A percentile compares a stretch with the other conserved stretches of the same genome.
These are phyloP conservation scores for Drosophila willistoni DNA, from an alignment of 1,140 invertebrate genomes.

Conservation along the genomic window DNA sequence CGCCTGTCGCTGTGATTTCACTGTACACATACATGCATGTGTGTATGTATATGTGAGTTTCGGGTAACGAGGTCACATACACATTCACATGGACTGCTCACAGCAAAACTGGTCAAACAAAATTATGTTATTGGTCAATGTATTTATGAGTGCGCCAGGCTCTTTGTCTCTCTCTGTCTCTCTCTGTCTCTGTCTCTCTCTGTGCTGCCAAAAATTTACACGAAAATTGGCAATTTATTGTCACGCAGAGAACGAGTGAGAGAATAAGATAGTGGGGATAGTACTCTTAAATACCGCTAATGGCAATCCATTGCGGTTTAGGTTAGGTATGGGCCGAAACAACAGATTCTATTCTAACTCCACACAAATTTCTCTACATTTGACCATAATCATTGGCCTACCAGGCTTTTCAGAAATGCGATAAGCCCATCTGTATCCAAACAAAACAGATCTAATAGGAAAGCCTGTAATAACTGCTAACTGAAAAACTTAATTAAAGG, in stretches of 20 bases:
- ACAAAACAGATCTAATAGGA: too few relatives aligned
- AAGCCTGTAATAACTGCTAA: too few relatives aligned
- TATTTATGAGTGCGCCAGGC: slow-evolving; percentile 66
- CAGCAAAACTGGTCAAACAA: slow-evolving; percentile 34
- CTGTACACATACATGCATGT: slow-evolving; percentile 16
- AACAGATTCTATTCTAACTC: not conserved
- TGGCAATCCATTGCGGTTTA: slow-evolving; percentile 60
- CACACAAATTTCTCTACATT: too few relatives aligned
- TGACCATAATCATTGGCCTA: too few relatives aligned
- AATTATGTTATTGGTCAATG: slow-evolving; percentile 80
- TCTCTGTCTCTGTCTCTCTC: not conserved
- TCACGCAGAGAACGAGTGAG: slow-evolving; percentile 24
- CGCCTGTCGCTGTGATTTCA: slow-evolving; percentile 64
- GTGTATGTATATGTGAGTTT: slow-evolving; percentile 18
- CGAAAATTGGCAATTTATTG: slow-evolving; percentile 75
- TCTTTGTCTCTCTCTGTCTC: not conserved
- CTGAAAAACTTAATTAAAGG: too few relatives aligned
- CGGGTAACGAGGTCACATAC: slow-evolving; percentile 68
- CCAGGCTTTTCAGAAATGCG: too few relatives aligned
- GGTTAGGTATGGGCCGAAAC: slow-evolving; percentile 16
- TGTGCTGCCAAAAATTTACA: slow-evolving; percentile 53
- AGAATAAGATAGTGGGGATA: slow-evolving; percentile 3
- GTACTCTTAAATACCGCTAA: slow-evolving; percentile 49
- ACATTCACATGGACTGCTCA: slow-evolving; percentile 40
- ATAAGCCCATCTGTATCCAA: too few relatives aligned